Evolutionary conservation across 2,797 vertebrate species (phyloP).

Genomic region (Borostomias antarcticus): DNA sequence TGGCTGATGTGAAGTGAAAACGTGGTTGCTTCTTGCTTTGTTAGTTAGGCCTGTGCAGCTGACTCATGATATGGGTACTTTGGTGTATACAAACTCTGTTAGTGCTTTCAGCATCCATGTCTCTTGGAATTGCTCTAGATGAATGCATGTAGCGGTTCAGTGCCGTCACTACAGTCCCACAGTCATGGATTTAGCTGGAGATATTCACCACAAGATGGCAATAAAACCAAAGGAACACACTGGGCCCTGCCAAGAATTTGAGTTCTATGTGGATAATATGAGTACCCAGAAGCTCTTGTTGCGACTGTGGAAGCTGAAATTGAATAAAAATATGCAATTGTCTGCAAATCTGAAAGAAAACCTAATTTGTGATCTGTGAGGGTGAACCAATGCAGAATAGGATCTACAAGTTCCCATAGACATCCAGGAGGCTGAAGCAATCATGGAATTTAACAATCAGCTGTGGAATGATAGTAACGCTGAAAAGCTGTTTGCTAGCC

Average conservation of each 20-base stretch:
- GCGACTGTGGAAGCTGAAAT: not conserved
- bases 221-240: conserved; percentile 38
- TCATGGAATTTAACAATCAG: not conserved
- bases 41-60: too few relatives aligned
- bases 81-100: not conserved
- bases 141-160: not conserved
- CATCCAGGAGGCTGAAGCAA: not conserved
- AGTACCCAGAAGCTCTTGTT: too few relatives aligned
- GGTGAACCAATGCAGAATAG: not conserved
- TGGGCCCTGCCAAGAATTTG: not conserved
- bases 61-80: not conserved
- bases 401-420: too few relatives aligned
- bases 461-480: not conserved
- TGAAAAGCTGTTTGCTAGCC: too few relatives aligned
- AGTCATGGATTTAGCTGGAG: not conserved
- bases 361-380: not conserved
- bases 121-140: not conserved
- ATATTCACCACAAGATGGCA: conserved; percentile 52
- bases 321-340: not conserved
- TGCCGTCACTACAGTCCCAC: not conserved
- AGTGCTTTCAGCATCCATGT: not conserved
- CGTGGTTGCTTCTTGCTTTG: not conserved
- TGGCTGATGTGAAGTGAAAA: not conserved
- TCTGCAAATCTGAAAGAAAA: not conserved
- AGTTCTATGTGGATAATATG: too few relatives aligned